These are phyloP conservation scores for Antitype chi DNA, from an alignment of 2,888 invertebrate species.

Conservation along the genomic window DNA sequence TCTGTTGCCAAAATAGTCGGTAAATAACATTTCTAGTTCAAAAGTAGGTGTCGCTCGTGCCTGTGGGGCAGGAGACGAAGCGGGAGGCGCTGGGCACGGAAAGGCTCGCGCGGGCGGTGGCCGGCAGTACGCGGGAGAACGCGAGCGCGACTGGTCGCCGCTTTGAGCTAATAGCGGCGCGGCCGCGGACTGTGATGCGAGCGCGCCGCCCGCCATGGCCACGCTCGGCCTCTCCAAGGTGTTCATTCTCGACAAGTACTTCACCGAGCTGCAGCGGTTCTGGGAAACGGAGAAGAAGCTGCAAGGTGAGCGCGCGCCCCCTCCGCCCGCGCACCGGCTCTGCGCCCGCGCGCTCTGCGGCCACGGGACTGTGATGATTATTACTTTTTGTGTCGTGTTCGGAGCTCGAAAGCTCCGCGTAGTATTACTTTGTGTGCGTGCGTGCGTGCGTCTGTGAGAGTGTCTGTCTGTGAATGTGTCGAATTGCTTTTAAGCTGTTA, in stretches of 20 bases:
- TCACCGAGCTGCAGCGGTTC: constrained; percentile 98
- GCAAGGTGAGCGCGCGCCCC: constrained; percentile 93
- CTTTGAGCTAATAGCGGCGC: constrained; percentile 79
- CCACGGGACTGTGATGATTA: constrained; percentile 69
- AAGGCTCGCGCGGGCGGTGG: constrained; percentile 35
- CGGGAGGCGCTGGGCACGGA: constrained; percentile 53
- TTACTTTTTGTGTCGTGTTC: constrained; percentile 74
- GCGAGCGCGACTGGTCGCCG: constrained; percentile 81
- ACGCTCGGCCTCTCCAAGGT: constrained; percentile 99
- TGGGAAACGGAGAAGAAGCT: constrained; percentile 99
- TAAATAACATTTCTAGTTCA: constrained; percentile 66
- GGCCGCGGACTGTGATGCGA: constrained; percentile 86
- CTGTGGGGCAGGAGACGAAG: constrained; percentile 49
- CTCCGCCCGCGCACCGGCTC: constrained; percentile 49
- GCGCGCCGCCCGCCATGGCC: constrained; percentile 93
- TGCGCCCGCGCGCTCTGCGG: constrained; percentile 54
- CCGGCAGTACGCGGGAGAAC: constrained; percentile 72
- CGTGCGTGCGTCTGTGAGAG: constrained; percentile 60
- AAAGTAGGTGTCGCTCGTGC: constrained; percentile 72
- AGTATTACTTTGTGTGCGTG: constrained; percentile 51
- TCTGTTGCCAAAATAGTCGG: constrained; percentile 51
- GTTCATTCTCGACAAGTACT: constrained; percentile 99
- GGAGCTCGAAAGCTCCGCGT: constrained; percentile 73
- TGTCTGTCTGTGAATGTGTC: constrained; percentile 63
- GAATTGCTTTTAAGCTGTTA: constrained; percentile 60